A percentile compares a stretch with the other conserved stretches of the same genome.
phyloP scores from a whole-genome alignment of 2,888 invertebrate genomes.

The Diloba caeruleocephala region DNA sequence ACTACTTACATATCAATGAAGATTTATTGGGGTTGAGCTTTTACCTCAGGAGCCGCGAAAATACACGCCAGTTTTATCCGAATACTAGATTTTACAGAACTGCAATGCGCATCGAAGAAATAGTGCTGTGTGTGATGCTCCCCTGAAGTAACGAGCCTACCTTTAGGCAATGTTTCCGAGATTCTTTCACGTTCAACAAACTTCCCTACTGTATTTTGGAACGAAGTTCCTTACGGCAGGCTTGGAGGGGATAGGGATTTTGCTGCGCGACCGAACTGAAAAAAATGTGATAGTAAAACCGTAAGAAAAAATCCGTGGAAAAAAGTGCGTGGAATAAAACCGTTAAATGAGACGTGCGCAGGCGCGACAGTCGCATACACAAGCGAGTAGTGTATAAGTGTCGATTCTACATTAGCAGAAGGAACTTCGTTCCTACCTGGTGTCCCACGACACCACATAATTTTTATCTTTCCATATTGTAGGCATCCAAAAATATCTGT shows the following conservation, averaged over 20 bases:
- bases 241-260: too few relatives aligned
- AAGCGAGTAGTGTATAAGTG: too few relatives aligned
- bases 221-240: too few relatives aligned
- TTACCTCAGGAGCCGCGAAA: constrained; percentile 25
- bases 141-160: constrained; percentile 19
- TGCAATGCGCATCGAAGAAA: constrained; percentile 44
- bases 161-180: constrained; percentile 18
- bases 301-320: too few relatives aligned
- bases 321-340: too few relatives aligned
- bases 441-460: too few relatives aligned
- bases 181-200: constrained; percentile 15
- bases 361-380: too few relatives aligned
- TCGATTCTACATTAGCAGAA: too few relatives aligned
- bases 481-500: constrained; percentile 1
- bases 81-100: constrained; percentile 45
- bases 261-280: too few relatives aligned
- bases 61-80: constrained; percentile 21
- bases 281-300: too few relatives aligned
- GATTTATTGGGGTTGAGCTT: constrained; percentile 45
- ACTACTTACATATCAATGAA: constrained; percentile 47
- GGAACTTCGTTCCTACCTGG: too few relatives aligned
- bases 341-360: too few relatives aligned
- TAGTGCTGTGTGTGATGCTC: constrained; percentile 20
- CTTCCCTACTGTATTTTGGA: constrained; percentile 22
- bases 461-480: not conserved